Evolutionary conservation across 2,888 invertebrate species (phyloP), one percentile per base, ranked within the genome.

Genomic region (Hypomecis punctinalis): DNA sequence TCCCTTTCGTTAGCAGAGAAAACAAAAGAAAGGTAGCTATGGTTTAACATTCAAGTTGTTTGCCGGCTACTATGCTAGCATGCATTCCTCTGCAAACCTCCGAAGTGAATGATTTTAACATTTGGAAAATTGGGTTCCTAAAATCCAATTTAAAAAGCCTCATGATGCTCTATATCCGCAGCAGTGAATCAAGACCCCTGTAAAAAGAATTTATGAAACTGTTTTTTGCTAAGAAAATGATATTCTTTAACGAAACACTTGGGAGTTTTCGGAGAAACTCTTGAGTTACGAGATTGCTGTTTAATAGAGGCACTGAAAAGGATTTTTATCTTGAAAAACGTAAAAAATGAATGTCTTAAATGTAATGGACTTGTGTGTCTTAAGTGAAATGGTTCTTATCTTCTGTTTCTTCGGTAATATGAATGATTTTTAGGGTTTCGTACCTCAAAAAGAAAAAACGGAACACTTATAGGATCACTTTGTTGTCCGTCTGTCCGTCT

Each of bases 221-320:
- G 49, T 57, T 66, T 66, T 63, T 63, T 63, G 47, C 48, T 43
- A 51, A 60, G 56, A 66, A 63, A 63, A 66, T 63, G 62, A 66
- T 66, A 66, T 63, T 66, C 60, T 49, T 59, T 60, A 66, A 66
- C 60, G 63, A 63, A 66, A 66, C 62, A 57, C 59, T 66, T 56
- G 63, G 45, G 59, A 59, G 56, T 43, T 56, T 62, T 57, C 42
- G 46, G 13, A 11, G 48, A 57, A 53, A 66, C 57, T 57, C 48
- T 23, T 54, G 33, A 57, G 53, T 54, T 61, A 66, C 55, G 51
- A 56, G 49, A 63, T 54, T 54, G 45, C 35, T 49, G 47, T 63
- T 60, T 64, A 47, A 55, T 60, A 55, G 59, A 51, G 23, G 39
- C 11, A 51, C 48, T 47, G 40, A 51, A 55, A 60, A 45, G 49